These are phyloP conservation scores for Myripristis jacobus DNA, from an alignment of 2,797 vertebrate species.

Conservation along the genomic window DNA sequence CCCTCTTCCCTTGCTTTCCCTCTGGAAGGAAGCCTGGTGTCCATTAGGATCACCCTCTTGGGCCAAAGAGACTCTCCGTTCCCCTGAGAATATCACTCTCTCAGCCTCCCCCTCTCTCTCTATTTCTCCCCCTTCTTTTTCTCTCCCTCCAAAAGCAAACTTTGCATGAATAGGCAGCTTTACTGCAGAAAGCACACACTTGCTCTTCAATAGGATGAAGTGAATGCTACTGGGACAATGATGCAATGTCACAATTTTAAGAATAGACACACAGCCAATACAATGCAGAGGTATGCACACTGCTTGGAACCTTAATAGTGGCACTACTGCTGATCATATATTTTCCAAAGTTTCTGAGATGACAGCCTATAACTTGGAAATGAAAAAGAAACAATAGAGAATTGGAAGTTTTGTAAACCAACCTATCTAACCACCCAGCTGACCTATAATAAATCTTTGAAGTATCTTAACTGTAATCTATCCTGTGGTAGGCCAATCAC, in stretches of 20 bases:
- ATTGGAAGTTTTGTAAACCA: too few relatives aligned
- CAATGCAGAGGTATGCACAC: not conserved
- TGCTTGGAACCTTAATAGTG: too few relatives aligned
- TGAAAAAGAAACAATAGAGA: too few relatives aligned
- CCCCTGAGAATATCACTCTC: slow-evolving; percentile 66
- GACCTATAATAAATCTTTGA: too few relatives aligned
- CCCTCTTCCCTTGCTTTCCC: slow-evolving; percentile 32
- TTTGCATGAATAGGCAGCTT: slow-evolving; percentile 58
- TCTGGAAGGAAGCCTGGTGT: slow-evolving; percentile 76
- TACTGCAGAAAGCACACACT: slow-evolving; percentile 30
- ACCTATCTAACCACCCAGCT: too few relatives aligned
- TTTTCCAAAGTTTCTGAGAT: not conserved
- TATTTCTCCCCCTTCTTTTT: not conserved
- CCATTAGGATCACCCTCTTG: slow-evolving; percentile 71
- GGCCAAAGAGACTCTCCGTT: slow-evolving; percentile 70
- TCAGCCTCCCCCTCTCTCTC: slow-evolving; percentile 2
- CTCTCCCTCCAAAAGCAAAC: slow-evolving; percentile 37
- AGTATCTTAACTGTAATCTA: too few relatives aligned
- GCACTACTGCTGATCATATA: not conserved
- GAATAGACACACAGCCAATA: not conserved
- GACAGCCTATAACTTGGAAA: not conserved
- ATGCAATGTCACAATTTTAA: not conserved
- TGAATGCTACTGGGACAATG: slow-evolving; percentile 1
- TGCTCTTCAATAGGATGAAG: slow-evolving; percentile 36
- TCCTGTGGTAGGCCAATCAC: too few relatives aligned